Evolutionary conservation across 2,888 invertebrate species (phyloP).

Genomic region (Phyllotreta striolata): DNA sequence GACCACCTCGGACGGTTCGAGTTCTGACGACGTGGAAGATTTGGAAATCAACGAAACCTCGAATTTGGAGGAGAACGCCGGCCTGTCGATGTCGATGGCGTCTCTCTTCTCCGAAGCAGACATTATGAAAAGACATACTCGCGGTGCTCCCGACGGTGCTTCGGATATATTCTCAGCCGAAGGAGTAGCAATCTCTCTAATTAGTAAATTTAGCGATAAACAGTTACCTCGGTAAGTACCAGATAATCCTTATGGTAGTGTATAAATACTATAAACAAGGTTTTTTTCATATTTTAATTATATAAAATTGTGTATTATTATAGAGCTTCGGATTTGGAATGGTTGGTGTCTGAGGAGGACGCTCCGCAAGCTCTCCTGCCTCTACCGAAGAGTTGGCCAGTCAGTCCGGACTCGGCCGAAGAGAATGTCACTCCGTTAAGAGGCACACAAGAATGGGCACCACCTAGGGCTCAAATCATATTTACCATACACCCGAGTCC

Average conservation of each 20-base stretch:
- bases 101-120: constrained; percentile 70
- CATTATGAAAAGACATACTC: constrained; percentile 55
- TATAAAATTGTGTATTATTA: constrained; percentile 33
- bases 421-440: constrained; percentile 67
- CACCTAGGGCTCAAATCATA: constrained; percentile 83
- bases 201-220: constrained; percentile 78
- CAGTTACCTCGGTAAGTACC: constrained; percentile 68
- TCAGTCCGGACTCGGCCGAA: constrained; percentile 72
- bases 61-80: constrained; percentile 61
- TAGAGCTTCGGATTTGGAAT: constrained; percentile 78
- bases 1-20: constrained; percentile 63
- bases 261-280: neutral
- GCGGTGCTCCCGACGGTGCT: constrained; percentile 62
- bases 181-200: constrained; percentile 78
- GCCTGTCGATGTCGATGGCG: constrained; percentile 70
- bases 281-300: constrained; percentile 11
- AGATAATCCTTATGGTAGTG: constrained; percentile 7
- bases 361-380: constrained; percentile 81
- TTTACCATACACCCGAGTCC: constrained; percentile 76
- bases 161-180: constrained; percentile 74
- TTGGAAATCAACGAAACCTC: constrained; percentile 63
- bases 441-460: constrained; percentile 85
- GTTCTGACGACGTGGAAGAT: constrained; percentile 65
- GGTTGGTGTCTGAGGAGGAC: constrained; percentile 81
- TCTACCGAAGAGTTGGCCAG: constrained; percentile 75